Evolutionary conservation across 1,140 invertebrate species (phyloP).

Genomic region (Periplaneta americana): DNA sequence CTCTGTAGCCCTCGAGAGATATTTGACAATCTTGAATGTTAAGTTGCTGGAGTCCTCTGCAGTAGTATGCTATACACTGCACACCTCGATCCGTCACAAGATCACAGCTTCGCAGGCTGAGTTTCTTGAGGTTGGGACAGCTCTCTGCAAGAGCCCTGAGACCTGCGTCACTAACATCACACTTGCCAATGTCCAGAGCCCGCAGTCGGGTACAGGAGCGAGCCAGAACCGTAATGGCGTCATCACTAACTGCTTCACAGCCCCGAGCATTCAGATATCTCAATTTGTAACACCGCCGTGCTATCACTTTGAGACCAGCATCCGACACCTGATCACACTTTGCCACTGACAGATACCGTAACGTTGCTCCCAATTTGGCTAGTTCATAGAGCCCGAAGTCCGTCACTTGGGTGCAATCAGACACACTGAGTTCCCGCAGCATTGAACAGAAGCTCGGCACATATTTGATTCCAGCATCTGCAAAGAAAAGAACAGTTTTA

Average conservation of each 20-base stretch:
- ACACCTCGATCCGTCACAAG: slow-evolving; percentile 81
- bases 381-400: slow-evolving; percentile 88
- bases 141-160: slow-evolving; percentile 77
- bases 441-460: slow-evolving; percentile 81
- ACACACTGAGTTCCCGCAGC: slow-evolving; percentile 80
- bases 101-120: slow-evolving; percentile 85
- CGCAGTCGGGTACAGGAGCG: slow-evolving; percentile 74
- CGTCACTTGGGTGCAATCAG: slow-evolving; percentile 82
- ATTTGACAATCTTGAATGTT: slow-evolving; percentile 90
- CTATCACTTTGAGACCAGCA: slow-evolving; percentile 80
- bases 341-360: slow-evolving; percentile 83
- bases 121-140: slow-evolving; percentile 84
- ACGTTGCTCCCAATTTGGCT: slow-evolving; percentile 75
- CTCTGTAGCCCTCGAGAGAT: slow-evolving; percentile 78
- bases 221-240: slow-evolving; percentile 76
- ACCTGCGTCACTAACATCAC: slow-evolving; percentile 84
- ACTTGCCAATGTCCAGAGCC: slow-evolving; percentile 86
- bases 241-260: slow-evolving; percentile 87
- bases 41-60: slow-evolving; percentile 77
- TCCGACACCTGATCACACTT: slow-evolving; percentile 82
- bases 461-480: slow-evolving; percentile 68
- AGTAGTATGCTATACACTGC: slow-evolving; percentile 75
- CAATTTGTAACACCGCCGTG: slow-evolving; percentile 80
- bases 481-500: slow-evolving; percentile 35
- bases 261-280: slow-evolving; percentile 86